Evolutionary conservation across 2,797 vertebrate species (phyloP), one percentile per base, ranked within the genome.

Genomic region (Alca torda): DNA sequence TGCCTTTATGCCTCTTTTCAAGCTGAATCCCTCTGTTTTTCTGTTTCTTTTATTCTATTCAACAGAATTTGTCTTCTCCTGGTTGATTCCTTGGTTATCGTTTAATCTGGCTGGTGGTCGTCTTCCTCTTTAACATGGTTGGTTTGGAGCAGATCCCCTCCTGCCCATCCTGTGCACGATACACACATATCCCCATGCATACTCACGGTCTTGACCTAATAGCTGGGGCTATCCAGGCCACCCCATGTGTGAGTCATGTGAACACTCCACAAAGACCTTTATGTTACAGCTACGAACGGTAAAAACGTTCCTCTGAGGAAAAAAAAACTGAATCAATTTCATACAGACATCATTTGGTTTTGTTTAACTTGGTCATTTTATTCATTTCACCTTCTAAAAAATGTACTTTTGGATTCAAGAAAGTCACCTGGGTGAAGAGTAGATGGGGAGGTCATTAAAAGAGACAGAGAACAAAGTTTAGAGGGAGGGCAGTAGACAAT

Each of bases 151-250:
- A 90, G 28, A 39, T 14, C 8, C 16, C 4, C 21, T 65, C 13
- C 31, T 2, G 0, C 6, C 1, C 0, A 5, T 18, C 21, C 33
- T 33, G 12, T 26, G 31, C 16, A 30, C 13, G 9, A 14, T 4
- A 11, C 26, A 7, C 28, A 6, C 4, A 10, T 8, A 4, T 10
- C 10, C 5, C 11, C 7, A 16, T 0, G 8, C 20, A 41, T 25
- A 17, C 28, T 23, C 17, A 23, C 0, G 2, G 35, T 85, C 30
- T 15, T 59, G 3, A 23, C 16, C 37, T 31, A 21, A 20, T 2
- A 39, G 6, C 2, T 84, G 37, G 4, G 20, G 10, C 13, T 70
- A 25, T 35, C 11, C 5, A 16, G 28, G 39, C 10, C 16, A 37
- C 7, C 15, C 11, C 16, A 21, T 2, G 2, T 14, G 16, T 8